Conservation (phyloP, 2,797 vertebrate genomes). For the Gobio occitaniae region DNA sequence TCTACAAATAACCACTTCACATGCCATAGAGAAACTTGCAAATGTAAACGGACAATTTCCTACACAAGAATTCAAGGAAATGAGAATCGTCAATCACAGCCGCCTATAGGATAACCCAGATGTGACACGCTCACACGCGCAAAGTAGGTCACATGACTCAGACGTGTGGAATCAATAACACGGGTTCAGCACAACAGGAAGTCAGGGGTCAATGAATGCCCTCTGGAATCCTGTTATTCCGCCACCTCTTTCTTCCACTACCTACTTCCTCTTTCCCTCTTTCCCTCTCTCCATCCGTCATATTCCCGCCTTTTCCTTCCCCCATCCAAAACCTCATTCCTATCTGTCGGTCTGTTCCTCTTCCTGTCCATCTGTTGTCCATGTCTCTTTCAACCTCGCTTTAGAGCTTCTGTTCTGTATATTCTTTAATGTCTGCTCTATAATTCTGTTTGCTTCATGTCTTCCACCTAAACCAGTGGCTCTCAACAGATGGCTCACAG, state of each 20-base stretch:
- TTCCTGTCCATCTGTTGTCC: constrained; percentile 58
- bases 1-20: constrained; percentile 17
- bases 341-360: constrained; percentile 27
- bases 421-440: background rate
- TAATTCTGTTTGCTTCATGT: background rate
- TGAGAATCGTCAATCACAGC: background rate
- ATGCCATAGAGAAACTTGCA: background rate
- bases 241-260: constrained; percentile 68
- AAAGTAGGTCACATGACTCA: constrained; percentile 59
- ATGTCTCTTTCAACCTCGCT: background rate
- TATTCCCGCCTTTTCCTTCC: constrained; percentile 45
- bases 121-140: constrained; percentile 22
- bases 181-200: constrained; percentile 78
- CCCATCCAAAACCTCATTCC: constrained; percentile 37
- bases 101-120: constrained; percentile 26
- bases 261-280: constrained; percentile 36
- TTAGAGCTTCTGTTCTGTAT: constrained; percentile 4
- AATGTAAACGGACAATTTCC: background rate
- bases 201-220: constrained; percentile 74
- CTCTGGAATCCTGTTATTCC: constrained; percentile 79
- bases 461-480: background rate
- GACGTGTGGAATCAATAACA: constrained; percentile 72
- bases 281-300: constrained; percentile 33
- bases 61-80: background rate
- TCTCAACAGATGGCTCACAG: background rate